Base-by-base conservation (phyloP, 2,113 vertebrate species). In the Nannobrachium achirus region DNA sequence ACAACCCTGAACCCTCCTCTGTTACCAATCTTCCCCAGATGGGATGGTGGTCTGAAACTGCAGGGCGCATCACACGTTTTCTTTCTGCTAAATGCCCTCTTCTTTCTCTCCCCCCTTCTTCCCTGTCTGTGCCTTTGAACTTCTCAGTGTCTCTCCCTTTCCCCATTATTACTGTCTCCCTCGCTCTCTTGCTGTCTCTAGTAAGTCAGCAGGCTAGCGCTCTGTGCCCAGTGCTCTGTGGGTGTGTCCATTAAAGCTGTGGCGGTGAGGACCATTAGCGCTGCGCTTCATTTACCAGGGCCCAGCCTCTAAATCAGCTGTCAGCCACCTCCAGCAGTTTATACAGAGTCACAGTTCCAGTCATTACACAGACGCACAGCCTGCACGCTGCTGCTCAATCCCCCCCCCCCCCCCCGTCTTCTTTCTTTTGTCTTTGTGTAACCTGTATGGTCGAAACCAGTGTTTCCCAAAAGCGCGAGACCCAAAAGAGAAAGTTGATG, bases 221-320 rank as follows among this genome's bases (percentile, higher is more conserved):
- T 77, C 76, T 33, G 41, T 71, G 75, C 67, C 66, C 61, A 6
- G 41, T 16, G 72, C 86, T 81, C 84, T 73, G 71, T 62, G 77
- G 69, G 76, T 66, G 68, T 71, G 79, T 88, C 85, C 81, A 88
- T 90, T 89, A 89, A 81, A 86, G 73, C 79, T 50, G 66, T 77
- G 80, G 76, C 74, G 41, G 66, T 65, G 46, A 83, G 61, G 81
- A 64, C 73, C 81, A 88, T 91, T 88, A 90, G 86, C 1, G 78
- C 44, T 10, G 42, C 38, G 85, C 75, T 81, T 89, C 81, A 90
- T 89, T 90, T 86, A 57, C 75, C 68, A 44, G 63, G 1, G 65
- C 60, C 72, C 63, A 33, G 80, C 77, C 70, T 83, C 63, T 84
- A 84, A 88, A 84, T 89, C 88, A 87, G 81, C 71, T 72, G 65